Conservation (phyloP, 2,888 invertebrate genomes). For the Aphrophora alni region DNA sequence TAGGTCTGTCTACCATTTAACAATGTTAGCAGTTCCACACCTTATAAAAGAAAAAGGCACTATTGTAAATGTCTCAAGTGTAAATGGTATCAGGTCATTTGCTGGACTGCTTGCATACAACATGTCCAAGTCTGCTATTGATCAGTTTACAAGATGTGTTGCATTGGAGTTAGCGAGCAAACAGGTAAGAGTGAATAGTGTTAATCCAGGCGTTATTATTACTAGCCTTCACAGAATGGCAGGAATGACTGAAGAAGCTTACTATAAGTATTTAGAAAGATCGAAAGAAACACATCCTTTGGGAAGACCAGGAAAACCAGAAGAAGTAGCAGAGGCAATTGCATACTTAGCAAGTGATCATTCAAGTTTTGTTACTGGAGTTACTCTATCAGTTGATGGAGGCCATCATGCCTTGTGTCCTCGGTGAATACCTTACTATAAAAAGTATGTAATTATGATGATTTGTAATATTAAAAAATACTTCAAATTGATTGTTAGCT, state of each 20-base stretch:
- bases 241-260: conserved; percentile 82
- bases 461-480: no score
- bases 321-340: conserved; percentile 92
- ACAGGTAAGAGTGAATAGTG: conserved; percentile 92
- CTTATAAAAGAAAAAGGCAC: conserved; percentile 82
- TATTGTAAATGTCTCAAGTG: no score
- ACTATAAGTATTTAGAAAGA: conserved; percentile 82
- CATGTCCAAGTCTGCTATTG: conserved; percentile 92
- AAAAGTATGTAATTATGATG: no score
- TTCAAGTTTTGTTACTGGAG: no score
- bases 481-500: no score
- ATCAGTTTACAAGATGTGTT: conserved; percentile 92
- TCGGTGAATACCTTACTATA: no score
- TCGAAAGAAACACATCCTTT: conserved; percentile 89
- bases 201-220: conserved; percentile 94
- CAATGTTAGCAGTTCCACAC: conserved; percentile 87
- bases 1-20: conserved; percentile 81
- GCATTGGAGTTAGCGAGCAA: no score
- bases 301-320: conserved; percentile 80
- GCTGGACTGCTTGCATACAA: conserved; percentile 90
- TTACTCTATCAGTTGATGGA: no score
- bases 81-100: conserved; percentile 88
- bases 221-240: conserved; percentile 88
- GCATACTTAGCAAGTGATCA: no score
- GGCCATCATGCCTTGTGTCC: no score